These are phyloP conservation scores for Heliconius sara DNA, from an alignment of 2,888 invertebrate genomes.

Conservation along the genomic window DNA sequence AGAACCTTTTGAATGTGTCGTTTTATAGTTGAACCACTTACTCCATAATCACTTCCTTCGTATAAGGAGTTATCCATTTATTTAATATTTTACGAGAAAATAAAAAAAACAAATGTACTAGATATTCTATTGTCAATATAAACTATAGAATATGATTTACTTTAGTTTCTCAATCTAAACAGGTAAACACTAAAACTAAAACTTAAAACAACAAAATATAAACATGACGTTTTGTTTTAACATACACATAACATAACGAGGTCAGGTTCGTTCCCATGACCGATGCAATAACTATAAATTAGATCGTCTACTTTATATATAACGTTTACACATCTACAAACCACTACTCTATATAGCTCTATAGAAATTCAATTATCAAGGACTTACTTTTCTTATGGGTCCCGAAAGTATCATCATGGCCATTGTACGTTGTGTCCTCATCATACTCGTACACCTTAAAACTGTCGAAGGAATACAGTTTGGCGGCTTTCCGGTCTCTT, in stretches of 20 bases:
- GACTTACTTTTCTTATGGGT: slow-evolving; percentile 73
- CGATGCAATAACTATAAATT: slow-evolving; percentile 21
- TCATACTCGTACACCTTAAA: slow-evolving; percentile 82
- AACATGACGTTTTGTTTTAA: slow-evolving; percentile 10
- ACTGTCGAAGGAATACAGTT: slow-evolving; percentile 83
- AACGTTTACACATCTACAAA: slow-evolving; percentile 10
- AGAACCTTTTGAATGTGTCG: slow-evolving; percentile 32
- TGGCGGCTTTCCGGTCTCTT: slow-evolving; percentile 66
- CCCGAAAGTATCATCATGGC: slow-evolving; percentile 75
- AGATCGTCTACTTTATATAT: slow-evolving; percentile 14
- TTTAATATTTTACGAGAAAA: not conserved
- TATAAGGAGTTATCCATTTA: not conserved
- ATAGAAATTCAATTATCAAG: slow-evolving; percentile 29
- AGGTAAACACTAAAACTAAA: not conserved
- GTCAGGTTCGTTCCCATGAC: slow-evolving; percentile 24
- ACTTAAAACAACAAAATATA: slow-evolving; percentile 5
- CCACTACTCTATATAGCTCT: slow-evolving; percentile 28
- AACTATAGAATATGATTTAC: not conserved
- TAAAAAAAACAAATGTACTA: not conserved
- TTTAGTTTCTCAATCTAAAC: not conserved
- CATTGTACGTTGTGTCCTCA: slow-evolving; percentile 74
- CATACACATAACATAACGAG: slow-evolving; percentile 19
- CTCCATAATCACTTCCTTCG: slow-evolving; percentile 7
- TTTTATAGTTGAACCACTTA: slow-evolving; percentile 24
- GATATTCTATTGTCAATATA: not conserved